phyloP scores from a whole-genome alignment of 2,113 vertebrate species.

The Calcarius ornatus region DNA sequence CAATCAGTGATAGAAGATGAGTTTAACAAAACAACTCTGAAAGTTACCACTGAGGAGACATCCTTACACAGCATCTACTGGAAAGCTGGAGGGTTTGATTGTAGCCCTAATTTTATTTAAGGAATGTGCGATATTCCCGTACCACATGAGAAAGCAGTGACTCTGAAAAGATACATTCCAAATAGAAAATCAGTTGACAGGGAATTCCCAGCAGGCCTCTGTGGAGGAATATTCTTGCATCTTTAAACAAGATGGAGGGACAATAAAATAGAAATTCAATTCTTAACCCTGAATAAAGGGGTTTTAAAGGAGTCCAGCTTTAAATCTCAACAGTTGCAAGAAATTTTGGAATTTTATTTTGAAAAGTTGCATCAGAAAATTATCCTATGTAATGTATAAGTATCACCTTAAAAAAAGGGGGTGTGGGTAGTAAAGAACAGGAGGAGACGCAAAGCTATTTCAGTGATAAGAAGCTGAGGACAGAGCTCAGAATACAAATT shows the following conservation, averaged over 20 bases:
- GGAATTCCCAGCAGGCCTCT: background rate
- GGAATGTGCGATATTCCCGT: rapidly evolving
- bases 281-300: background rate
- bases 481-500: background rate
- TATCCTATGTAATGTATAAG: background rate
- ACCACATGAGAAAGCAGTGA: background rate
- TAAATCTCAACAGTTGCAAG: background rate
- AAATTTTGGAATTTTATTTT: background rate
- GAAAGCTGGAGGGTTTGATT: background rate
- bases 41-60: background rate
- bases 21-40: background rate
- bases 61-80: background rate
- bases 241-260: background rate
- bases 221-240: background rate
- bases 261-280: background rate
- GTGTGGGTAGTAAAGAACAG: background rate
- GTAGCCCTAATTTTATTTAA: background rate
- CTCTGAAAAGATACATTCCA: background rate
- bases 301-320: background rate
- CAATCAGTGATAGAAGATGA: background rate
- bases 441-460: background rate
- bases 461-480: background rate
- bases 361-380: background rate
- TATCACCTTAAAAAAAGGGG: background rate
- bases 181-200: background rate